These are phyloP conservation scores for Muscidifurax raptorellus DNA, from an alignment of 1,140 invertebrate genomes.

Conservation along the genomic window DNA sequence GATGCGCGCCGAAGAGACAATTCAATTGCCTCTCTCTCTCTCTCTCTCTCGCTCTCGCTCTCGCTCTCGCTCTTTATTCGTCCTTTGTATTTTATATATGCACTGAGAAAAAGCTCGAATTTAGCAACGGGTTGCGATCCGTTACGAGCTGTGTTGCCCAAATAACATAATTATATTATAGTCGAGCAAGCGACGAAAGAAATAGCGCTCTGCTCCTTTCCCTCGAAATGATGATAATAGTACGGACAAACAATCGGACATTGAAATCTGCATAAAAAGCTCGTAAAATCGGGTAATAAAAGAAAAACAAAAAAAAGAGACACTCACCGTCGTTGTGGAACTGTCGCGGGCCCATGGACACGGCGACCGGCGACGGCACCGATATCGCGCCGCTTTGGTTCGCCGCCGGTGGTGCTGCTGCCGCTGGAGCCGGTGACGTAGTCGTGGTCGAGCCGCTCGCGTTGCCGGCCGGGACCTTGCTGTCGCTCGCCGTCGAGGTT, in stretches of 20 bases:
- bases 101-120: too few relatives aligned
- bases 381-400: constrained; percentile 53
- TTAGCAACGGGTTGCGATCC: too few relatives aligned
- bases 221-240: background rate
- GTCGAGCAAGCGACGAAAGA: background rate
- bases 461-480: constrained; percentile 68
- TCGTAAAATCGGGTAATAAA: constrained; percentile 1
- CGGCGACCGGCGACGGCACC: constrained; percentile 57
- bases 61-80: constrained; percentile 31
- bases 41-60: background rate
- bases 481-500: constrained; percentile 58
- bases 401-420: constrained; percentile 50
- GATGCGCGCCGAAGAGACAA: background rate
- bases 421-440: constrained; percentile 48
- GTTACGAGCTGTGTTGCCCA: too few relatives aligned
- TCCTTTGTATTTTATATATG: too few relatives aligned
- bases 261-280: constrained; percentile 3
- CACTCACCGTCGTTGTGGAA: constrained; percentile 73
- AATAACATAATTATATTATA: too few relatives aligned
- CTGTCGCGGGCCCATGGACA: constrained; percentile 64
- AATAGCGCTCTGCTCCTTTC: background rate
- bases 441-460: constrained; percentile 9
- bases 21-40: constrained; percentile 1
- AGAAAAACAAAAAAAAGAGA: background rate
- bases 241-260: background rate